Base-by-base conservation (phyloP, 2,888 invertebrate species). In the Parelbella ahira region DNA sequence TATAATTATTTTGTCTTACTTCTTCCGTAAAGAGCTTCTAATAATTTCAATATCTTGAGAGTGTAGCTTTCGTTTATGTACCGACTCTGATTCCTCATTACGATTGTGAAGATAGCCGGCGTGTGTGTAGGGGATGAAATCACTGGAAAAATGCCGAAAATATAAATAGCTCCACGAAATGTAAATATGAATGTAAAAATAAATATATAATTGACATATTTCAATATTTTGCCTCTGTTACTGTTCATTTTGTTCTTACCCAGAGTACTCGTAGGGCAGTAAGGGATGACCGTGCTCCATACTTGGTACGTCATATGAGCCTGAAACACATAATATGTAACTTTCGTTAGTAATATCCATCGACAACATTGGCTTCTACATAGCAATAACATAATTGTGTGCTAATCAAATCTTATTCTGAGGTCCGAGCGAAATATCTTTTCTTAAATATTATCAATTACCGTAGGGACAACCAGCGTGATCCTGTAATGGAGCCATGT, bases 1-100 rank as follows among this genome's bases (percentile, higher is more conserved):
- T n/a, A n/a, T n/a, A 9, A 24, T 7, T 24, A 15, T 21, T 9
- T 24, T 7, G 2, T 25, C 3, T 15, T 39, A 19, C 25, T 39
- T 32, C 8, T 39, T 32, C 24, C 25, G 39, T 4, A 12, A 24
- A 12, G 32, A 12, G 10, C 20, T 32, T 67, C 69, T 68, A 10
- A 74, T 54, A 49, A 84, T 80, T 41, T 72, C 75, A 20, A 71
- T 53, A 36, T 84, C 84, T 64, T 84, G 84, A 1, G 77, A 81
- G 52, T 84, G 84, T 6, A 63, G 56, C 53, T 62, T 65, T 21
- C 51, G 58, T 28, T 54, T 60, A 12, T 51, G 54, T 8, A 30
- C 7, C 9, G 19, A n/a, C 2, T 30, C 18, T 7, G 50, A 25
- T 24, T 73, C 66, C 0, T 49, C 46, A 12, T 65, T 66, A 20